phyloP scores from a whole-genome alignment of 2,797 vertebrate genomes.

The Basileuterus tristriatus region DNA sequence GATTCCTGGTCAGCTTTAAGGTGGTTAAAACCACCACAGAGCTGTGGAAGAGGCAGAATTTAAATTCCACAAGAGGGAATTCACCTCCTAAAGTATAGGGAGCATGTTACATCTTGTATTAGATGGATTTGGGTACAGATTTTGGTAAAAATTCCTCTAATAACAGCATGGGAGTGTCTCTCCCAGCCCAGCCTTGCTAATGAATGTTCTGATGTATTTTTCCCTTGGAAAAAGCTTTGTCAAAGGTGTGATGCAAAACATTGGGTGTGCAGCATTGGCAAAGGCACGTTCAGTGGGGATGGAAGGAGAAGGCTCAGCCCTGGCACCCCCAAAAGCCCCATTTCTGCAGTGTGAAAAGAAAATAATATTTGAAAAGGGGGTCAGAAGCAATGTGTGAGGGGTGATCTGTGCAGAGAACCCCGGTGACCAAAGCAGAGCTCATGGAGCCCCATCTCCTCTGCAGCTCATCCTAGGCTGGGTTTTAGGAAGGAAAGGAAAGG shows the following conservation, averaged over 20 bases:
- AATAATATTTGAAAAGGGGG: neutral
- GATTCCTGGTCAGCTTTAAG: neutral
- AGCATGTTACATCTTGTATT: neutral
- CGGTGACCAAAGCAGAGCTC: neutral
- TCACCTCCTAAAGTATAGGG: neutral
- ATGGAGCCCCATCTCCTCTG: fast-evolving
- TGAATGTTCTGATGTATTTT: neutral
- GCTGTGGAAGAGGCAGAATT: neutral
- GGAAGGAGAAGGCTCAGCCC: neutral
- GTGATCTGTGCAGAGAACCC: neutral
- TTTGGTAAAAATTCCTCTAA: neutral
- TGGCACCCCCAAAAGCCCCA: neutral
- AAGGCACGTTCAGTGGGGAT: neutral
- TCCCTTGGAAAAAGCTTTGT: neutral
- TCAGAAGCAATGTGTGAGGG: fast-evolving
- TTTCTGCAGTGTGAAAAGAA: neutral
- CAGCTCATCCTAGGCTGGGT: neutral
- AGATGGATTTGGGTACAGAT: neutral
- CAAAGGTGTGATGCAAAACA: neutral
- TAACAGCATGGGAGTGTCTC: neutral
- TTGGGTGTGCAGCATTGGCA: fast-evolving
- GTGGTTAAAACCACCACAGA: neutral
- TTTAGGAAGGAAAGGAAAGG: neutral
- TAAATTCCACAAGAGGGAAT: neutral
- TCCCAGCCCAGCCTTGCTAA: neutral